Evolutionary conservation across 2,888 invertebrate genomes (phyloP).

Genomic region (Anodontia alba): DNA sequence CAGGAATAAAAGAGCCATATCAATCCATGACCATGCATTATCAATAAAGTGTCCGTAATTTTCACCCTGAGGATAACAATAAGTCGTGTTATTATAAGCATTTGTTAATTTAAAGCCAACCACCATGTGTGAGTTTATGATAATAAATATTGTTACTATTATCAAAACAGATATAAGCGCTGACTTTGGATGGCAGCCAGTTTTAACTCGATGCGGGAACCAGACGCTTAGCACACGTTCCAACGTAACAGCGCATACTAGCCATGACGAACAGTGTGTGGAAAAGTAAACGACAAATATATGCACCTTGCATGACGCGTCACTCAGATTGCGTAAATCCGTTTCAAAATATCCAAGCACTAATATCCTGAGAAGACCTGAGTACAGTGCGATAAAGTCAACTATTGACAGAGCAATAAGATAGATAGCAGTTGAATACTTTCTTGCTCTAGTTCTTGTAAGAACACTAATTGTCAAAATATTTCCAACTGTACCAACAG

Average conservation of each 20-base stretch:
- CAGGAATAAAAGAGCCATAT: conserved; percentile 9
- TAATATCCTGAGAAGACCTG: neutral
- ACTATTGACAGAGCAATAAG: conserved; percentile 17
- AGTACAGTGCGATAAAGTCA: conserved; percentile 14
- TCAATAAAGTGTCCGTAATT: neutral
- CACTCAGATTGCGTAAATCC: neutral
- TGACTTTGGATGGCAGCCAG: conserved; percentile 14
- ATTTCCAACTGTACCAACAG: conserved; percentile 22
- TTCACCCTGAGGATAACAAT: neutral
- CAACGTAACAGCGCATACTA: conserved; percentile 13
- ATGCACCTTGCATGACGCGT: conserved; percentile 13
- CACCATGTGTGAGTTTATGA: conserved; percentile 2
- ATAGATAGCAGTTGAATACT: conserved; percentile 18
- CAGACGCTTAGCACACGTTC: conserved; percentile 18
- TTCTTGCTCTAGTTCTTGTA: neutral
- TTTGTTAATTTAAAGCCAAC: neutral
- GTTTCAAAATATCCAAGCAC: neutral
- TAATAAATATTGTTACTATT: neutral
- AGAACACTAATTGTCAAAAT: conserved; percentile 15
- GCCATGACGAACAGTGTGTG: conserved; percentile 20
- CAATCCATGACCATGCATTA: conserved; percentile 26
- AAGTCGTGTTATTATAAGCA: neutral
- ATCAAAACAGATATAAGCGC: neutral
- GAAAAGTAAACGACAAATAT: conserved; percentile 19
- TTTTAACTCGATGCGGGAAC: conserved; percentile 7